Base-by-base conservation (phyloP, 2,888 invertebrate species). In the Dicyrtomina minuta region DNA sequence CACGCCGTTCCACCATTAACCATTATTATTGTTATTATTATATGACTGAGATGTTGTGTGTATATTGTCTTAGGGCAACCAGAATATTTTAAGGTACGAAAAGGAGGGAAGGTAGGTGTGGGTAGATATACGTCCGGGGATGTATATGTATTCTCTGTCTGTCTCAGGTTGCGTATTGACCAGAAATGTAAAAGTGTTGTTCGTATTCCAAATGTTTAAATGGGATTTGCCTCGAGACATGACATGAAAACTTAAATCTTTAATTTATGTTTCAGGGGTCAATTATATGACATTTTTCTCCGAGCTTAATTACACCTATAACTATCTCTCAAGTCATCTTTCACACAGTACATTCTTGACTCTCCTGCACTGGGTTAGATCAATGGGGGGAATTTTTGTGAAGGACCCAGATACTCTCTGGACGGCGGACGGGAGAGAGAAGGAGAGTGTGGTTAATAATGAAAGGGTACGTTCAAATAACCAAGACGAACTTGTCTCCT, bases 201-300 rank as follows among this genome's bases (percentile, higher is more conserved):
- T 5, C 3, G 33, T 33, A 33, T 60, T 62, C 27, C 26, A 62
- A 27, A 46, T 26, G 27, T 44, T 39, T 26, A 27, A 53, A 49
- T 64, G 39, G 39, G 51, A 15, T 64, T 64, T 15, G n/a, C 41
- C 65, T 17, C 26, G 53, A 43, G 44, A 55, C 55, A 65, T 65
- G 65, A 65, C 55, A 43, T 44, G 58, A 56, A 53, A 65, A 65
- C 65, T 65, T 65, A 65, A 65, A 65, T 43, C 65, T 55, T 65
- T 65, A 65, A 65, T 65, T 65, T 65, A 65, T 65, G 65, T 65
- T 55, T 26, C 65, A 41, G 43, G 26, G 65, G 65, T 65, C 65
- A 65, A 65, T 65, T 55, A 65, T 65, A 65, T 65, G 65, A 65
- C 65, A 55, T 56, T 65, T 46, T 55, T 44, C 43, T 55, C 26